Evolutionary conservation across 2,113 vertebrate genomes (phyloP).

Genomic region (Hylia prasina): DNA sequence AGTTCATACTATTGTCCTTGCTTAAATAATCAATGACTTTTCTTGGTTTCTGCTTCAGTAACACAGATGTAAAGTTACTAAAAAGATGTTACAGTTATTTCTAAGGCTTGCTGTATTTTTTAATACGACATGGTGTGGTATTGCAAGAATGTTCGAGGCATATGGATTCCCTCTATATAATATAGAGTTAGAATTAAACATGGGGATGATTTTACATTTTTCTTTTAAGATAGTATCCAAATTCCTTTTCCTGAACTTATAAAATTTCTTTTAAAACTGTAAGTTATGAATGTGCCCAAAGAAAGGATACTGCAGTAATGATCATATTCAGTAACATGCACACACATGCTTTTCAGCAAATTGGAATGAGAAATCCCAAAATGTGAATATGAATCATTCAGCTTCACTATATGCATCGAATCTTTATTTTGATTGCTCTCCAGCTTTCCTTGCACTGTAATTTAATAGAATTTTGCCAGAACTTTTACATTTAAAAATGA

Average conservation of each 20-base stretch:
- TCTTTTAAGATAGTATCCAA: neutral
- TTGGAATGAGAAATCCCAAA: neutral
- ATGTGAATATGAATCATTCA: constrained; percentile 2
- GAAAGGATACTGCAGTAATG: neutral
- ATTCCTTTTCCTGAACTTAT: neutral
- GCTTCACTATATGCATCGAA: neutral
- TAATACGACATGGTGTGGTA: neutral
- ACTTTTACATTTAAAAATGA: constrained; percentile 22
- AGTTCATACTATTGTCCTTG: neutral
- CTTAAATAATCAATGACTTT: neutral
- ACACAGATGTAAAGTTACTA: neutral
- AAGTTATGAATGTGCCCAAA: neutral
- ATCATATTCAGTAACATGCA: neutral
- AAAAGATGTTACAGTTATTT: neutral
- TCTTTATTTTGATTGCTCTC: neutral
- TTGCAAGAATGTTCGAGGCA: neutral
- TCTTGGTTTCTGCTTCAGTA: neutral
- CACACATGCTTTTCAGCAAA: neutral
- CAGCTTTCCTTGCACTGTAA: neutral
- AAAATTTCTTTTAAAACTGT: neutral
- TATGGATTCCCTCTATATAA: neutral
- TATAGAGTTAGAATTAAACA: neutral
- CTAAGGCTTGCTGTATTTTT: neutral
- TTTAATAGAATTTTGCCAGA: constrained; percentile 1
- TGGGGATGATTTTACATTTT: neutral